Evolutionary conservation across 2,797 vertebrate genomes (phyloP), one percentile per base, ranked within the genome.

Genomic region (Tapera naevia): DNA sequence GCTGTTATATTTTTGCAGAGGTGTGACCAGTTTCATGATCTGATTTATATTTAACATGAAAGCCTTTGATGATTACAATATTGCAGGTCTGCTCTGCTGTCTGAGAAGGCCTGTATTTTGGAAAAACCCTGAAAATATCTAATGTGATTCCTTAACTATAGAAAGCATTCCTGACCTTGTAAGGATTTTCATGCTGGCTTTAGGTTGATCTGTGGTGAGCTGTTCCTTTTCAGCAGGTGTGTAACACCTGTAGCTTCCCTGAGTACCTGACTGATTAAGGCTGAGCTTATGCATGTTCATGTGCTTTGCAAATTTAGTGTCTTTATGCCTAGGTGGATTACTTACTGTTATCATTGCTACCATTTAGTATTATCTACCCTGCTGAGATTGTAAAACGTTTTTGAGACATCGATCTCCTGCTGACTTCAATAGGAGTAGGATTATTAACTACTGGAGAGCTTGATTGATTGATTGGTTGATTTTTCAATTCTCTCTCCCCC

Each of bases 101-200:
- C 72, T 8, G 46, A 56, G n/a, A 56, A 84, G 37, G 35, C 13
- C 28, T 50, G 35, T 27, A 5, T 61, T 15, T 53, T 57, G 46
- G 71, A 35, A 39, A 58, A 67, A 50, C 30, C 41, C 61, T 57
- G 4, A 17, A 35, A 64, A 41, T 27, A 41, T 2, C 41, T 54
- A 25, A 32, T 1, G 0, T 24, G 23, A 13, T 33, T 74, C 17
- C 37, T 79, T 46, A 24, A 19, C 39, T 30, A 0, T 3, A 25
- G 43, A 45, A 60, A 50, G 12, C 60, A 72, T 54, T 76, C 13
- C 10, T 60, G 60, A 30, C 15, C 22, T 80, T 50, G 46, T 22
- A 28, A 54, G 50, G 45, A 12, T 75, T 56, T 78, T 45, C 6
- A 0, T 10, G 25, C 19, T 60, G 43, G 22, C 16, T 84, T 65